Percentiles rank a stretch among this genome's conserved stretches.
Evolutionary conservation across 2,888 invertebrate genomes (phyloP).

Genomic region (Notodonta ziczac): DNA sequence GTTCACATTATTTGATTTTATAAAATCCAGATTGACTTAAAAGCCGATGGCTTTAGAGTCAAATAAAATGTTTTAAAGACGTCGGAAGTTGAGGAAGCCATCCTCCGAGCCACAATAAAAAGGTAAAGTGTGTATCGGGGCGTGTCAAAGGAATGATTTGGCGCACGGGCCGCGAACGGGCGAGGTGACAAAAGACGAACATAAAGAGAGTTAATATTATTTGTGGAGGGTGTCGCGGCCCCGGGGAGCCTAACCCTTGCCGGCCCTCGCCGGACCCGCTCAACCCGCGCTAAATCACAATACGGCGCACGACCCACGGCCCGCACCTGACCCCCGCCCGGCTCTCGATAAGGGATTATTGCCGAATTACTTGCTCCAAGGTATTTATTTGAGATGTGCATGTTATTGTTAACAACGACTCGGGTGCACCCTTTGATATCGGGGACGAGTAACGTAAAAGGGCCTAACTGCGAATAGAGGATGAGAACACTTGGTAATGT

Average conservation of each 20-base stretch:
- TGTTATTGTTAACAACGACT: slow-evolving; percentile 7
- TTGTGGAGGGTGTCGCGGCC: slow-evolving; percentile 47
- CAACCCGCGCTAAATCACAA: slow-evolving; percentile 46
- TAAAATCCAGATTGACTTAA: background rate
- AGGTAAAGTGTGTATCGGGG: slow-evolving; percentile 52
- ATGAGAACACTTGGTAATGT: background rate
- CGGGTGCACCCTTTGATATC: slow-evolving; percentile 1
- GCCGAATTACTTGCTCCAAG: slow-evolving; percentile 48
- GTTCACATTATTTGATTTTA: background rate
- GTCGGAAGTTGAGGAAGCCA: background rate
- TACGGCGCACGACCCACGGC: slow-evolving; percentile 24
- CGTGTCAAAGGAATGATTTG: slow-evolving; percentile 65
- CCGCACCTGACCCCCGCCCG: slow-evolving; percentile 52
- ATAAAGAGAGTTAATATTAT: slow-evolving; percentile 68
- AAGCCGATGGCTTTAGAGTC: background rate
- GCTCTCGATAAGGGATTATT: slow-evolving; percentile 55
- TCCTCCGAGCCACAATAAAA: slow-evolving; percentile 41
- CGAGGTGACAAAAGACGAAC: slow-evolving; percentile 56
- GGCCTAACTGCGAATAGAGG: background rate
- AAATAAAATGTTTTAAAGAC: background rate
- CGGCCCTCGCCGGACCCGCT: slow-evolving; percentile 38
- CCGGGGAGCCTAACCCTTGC: slow-evolving; percentile 40
- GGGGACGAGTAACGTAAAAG: background rate
- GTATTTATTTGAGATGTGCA: slow-evolving; percentile 30
- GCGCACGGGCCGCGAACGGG: slow-evolving; percentile 19